Evolutionary conservation across 2,888 invertebrate genomes (phyloP).

Genomic region (Tribolium freemani): DNA sequence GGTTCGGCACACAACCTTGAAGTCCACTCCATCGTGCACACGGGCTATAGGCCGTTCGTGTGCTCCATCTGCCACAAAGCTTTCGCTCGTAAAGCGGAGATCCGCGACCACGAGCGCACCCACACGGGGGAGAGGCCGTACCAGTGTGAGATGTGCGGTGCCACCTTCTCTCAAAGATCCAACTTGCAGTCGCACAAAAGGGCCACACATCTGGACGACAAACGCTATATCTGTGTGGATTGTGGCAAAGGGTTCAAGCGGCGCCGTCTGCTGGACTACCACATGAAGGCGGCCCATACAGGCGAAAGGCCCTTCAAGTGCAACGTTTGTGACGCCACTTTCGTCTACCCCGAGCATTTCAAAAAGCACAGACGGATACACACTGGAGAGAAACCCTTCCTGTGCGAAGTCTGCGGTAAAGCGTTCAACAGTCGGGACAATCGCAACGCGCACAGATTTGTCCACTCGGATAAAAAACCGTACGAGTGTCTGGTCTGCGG

Average conservation of each 20-base stretch:
- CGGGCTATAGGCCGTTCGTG: slow-evolving; percentile 79
- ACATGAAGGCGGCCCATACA: slow-evolving; percentile 85
- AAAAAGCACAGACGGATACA: slow-evolving; percentile 86
- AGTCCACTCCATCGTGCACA: slow-evolving; percentile 85
- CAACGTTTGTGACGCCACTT: slow-evolving; percentile 80
- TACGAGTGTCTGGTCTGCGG: slow-evolving; percentile 88
- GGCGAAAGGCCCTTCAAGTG: slow-evolving; percentile 85
- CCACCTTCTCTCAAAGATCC: slow-evolving; percentile 85
- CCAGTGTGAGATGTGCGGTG: slow-evolving; percentile 83
- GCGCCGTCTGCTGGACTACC: slow-evolving; percentile 82
- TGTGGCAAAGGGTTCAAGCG: slow-evolving; percentile 84
- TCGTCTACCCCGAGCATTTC: slow-evolving; percentile 87
- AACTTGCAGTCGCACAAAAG: slow-evolving; percentile 86
- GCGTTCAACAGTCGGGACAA: slow-evolving; percentile 88
- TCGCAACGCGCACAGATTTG: slow-evolving; percentile 86
- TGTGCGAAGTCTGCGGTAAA: slow-evolving; percentile 82
- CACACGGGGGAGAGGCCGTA: slow-evolving; percentile 88
- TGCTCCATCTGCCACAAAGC: slow-evolving; percentile 81
- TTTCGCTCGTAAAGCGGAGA: slow-evolving; percentile 83
- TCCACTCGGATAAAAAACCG: slow-evolving; percentile 89
- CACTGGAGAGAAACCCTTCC: slow-evolving; percentile 82
- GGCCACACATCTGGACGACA: slow-evolving; percentile 84
- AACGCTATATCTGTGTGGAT: slow-evolving; percentile 78
- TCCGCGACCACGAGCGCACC: slow-evolving; percentile 84
- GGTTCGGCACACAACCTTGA: slow-evolving; percentile 80